These are phyloP conservation scores for Penaeus vannamei DNA, from an alignment of 1,140 invertebrate species.

Conservation along the genomic window DNA sequence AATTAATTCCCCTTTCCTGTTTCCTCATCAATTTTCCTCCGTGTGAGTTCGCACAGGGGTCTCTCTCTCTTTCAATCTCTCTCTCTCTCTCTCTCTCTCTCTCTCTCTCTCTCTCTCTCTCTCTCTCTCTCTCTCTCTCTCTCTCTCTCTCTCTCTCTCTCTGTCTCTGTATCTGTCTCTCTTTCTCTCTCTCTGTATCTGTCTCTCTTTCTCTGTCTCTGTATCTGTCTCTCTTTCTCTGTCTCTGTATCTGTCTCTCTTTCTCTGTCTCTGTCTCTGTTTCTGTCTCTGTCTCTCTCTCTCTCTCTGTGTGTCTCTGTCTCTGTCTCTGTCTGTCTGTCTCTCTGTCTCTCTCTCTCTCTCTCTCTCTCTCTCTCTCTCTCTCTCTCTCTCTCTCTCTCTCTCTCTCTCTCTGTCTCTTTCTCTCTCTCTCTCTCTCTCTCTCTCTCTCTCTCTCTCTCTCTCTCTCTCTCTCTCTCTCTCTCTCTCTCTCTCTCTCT, in stretches of 20 bases:
- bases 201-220: neutral
- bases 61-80: too few species aligned
- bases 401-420: neutral
- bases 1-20: too few species aligned
- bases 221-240: neutral
- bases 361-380: neutral
- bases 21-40: too few species aligned
- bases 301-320: neutral
- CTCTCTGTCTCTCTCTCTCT: neutral
- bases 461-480: neutral
- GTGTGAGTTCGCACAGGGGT: too few species aligned
- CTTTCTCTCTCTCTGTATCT: neutral
- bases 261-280: neutral
- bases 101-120: constrained; percentile 8
- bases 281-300: neutral
- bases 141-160: neutral
- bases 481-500: neutral
- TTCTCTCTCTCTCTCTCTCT: neutral
- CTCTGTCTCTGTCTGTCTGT: neutral
- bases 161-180: neutral
- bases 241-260: neutral
- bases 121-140: neutral
- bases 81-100: neutral
- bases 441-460: neutral
- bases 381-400: neutral